Evolutionary conservation across 2,797 vertebrate species (phyloP), one percentile per base, ranked within the genome.

Genomic region (Bradypodion ventrale): DNA sequence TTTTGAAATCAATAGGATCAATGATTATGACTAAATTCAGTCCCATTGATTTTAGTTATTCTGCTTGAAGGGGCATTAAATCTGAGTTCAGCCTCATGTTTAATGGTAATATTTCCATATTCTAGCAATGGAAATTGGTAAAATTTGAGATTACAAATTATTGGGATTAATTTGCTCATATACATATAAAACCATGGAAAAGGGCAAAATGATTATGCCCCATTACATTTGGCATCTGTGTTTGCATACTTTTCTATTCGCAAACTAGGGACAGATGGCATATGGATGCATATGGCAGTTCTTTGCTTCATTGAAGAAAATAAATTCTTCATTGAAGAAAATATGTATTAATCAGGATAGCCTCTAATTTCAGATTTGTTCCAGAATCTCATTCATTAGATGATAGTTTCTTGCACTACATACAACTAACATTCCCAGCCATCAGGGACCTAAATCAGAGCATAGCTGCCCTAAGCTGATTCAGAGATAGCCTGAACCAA

Each of bases 241-340:
- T 29, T 85, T 87, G n/a, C 40, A 73, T 80, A 44, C 63, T 83
- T 86, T 87, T 84, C 65, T 59, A 79, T 8, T 76, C 82, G 46
- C 75, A 82, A 89, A 87, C 63, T 80, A 75, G 82, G 59, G 66
- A 63, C 42, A 37, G 56, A 74, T 87, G 60, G 68, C 63, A 80
- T 59, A n/a, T 80, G 68, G n/a, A 86, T 84, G 84, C 66, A 40
- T 85, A 49, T 83, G 46, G 9, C 77, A 46, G 21, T 83, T 85
- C 77, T 85, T 82, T 72, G 86, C 68, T 59, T 44, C 40, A 82
- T 25, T 68, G 49, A 76, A 79, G 69, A 72, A 68, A 60, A 66
- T 35, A 65, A n/a, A n/a, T n/a, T n/a, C 68, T 59, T 44, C 40
- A 82, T 25, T 68, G 49, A 76, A 79, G 69, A 72, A 68, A 60